Base-by-base conservation (phyloP, 2,888 invertebrate genomes). In the Chrysolina americana region DNA sequence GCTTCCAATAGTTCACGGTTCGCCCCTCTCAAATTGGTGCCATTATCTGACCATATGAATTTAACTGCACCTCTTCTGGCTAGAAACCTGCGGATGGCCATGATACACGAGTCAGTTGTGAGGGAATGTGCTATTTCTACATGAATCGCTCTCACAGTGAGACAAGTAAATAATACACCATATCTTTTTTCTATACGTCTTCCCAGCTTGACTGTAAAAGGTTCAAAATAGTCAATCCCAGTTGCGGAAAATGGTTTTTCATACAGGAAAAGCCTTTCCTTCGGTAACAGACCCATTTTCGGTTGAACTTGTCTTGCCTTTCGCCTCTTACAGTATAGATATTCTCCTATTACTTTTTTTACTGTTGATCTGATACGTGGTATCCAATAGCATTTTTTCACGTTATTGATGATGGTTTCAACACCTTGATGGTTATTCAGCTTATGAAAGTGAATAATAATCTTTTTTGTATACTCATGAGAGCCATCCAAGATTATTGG, bases 51-150 rank as follows among this genome's bases (percentile, higher is more conserved):
- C 53, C 53, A 19, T 19, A 53, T 53, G 11, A 53, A 10, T 10
- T 21, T 17, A 53, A 53, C 21, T 11, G 1, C 0, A 19, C 21
- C 53, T 19, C 11, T 53, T 53, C 17, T 53, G 21, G 53, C 15
- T 19, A 50, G 50, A 3, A 50, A 21, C 4, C 19, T 53, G 21
- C 21, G 21, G 6, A 53, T 5, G 11, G 53, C 21, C 53, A 53
- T 53, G 21, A 53, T 21, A 53, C 21, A 53, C 53, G 53, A 53
- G 11, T 53, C 53, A 11, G 53, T 11, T 53, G 53, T 53, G 21
- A 53, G 53, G 15, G 21, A 21, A 53, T 17, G 48, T 13, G 19
- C 50, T 10, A 10, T 19, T 53, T 53, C 19, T 9, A 21, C 19
- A 17, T 53, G 50, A 19, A 53, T 10, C 13, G 50, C 21, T 53